Evolutionary conservation across 2,113 vertebrate genomes (phyloP).

Genomic region (Oriolus oriolus): DNA sequence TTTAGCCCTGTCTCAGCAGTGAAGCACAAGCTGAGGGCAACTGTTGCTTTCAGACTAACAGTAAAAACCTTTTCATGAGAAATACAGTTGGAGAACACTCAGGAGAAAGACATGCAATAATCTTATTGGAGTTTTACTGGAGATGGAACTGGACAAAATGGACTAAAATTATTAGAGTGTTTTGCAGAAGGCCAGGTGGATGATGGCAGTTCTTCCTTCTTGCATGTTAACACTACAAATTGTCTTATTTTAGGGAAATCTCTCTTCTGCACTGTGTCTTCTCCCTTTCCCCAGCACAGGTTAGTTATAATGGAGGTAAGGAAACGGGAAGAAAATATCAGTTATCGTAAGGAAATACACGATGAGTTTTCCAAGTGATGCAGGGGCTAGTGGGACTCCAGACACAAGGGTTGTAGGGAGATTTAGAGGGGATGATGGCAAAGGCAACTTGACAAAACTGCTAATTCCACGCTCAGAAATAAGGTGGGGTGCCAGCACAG

Average conservation of each 20-base stretch:
- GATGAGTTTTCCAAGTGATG: not conserved
- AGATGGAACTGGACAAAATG: not conserved
- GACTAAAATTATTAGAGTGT: not conserved
- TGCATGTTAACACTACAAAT: not conserved
- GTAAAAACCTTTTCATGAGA: not conserved
- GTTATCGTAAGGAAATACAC: not conserved
- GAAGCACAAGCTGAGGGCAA: not conserved
- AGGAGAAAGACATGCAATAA: not conserved
- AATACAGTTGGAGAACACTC: not conserved
- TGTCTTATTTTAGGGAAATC: not conserved
- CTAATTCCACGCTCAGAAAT: not conserved
- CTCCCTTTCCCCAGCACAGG: not conserved
- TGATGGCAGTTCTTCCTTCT: not conserved
- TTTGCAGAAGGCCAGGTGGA: not conserved
- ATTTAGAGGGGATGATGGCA: not conserved
- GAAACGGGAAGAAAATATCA: not conserved
- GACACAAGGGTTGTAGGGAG: not conserved
- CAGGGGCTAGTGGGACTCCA: not conserved
- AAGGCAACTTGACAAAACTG: not conserved
- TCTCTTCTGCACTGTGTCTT: fast-evolving
- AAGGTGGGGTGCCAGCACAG: not conserved
- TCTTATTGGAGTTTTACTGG: not conserved
- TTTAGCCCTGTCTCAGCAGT: not conserved
- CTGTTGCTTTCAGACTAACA: not conserved
- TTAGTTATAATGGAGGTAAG: not conserved